Conservation (phyloP, 2,797 vertebrate genomes). For the Hapalemur alaotrensis region DNA sequence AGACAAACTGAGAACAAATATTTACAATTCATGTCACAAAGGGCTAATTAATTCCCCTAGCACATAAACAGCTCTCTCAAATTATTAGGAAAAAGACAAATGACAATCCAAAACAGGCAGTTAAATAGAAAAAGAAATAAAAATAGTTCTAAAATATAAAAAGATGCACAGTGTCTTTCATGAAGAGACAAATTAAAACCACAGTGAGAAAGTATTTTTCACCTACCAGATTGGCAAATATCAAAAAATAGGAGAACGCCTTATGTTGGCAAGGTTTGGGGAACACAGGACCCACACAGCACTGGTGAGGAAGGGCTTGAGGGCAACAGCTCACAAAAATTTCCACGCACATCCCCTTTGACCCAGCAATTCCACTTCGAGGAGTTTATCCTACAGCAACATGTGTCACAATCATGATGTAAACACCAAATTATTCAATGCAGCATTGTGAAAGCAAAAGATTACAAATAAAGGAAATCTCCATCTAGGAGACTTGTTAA, state of each 20-base stretch:
- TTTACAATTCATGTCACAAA: conserved; percentile 36
- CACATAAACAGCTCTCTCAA: background rate
- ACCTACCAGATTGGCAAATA: background rate
- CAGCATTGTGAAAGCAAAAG: background rate
- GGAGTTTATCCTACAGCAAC: background rate
- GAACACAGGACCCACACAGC: background rate
- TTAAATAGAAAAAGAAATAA: background rate
- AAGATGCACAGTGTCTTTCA: background rate
- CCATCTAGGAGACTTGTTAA: background rate
- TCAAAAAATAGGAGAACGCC: background rate
- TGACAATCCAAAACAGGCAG: background rate
- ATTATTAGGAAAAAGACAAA: background rate
- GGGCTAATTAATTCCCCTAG: conserved; percentile 7
- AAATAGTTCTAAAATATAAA: background rate
- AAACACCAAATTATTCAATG: background rate
- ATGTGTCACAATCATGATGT: fast-evolving
- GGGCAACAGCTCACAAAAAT: background rate
- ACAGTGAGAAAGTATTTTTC: background rate
- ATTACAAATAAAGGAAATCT: background rate
- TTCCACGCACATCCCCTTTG: background rate
- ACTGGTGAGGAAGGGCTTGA: background rate
- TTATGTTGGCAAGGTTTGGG: background rate
- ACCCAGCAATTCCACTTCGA: background rate
- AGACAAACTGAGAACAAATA: conserved; percentile 41
- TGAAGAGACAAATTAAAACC: conserved; percentile 9